phyloP scores from a whole-genome alignment of 2,113 vertebrate species.

The Solea senegalensis region DNA sequence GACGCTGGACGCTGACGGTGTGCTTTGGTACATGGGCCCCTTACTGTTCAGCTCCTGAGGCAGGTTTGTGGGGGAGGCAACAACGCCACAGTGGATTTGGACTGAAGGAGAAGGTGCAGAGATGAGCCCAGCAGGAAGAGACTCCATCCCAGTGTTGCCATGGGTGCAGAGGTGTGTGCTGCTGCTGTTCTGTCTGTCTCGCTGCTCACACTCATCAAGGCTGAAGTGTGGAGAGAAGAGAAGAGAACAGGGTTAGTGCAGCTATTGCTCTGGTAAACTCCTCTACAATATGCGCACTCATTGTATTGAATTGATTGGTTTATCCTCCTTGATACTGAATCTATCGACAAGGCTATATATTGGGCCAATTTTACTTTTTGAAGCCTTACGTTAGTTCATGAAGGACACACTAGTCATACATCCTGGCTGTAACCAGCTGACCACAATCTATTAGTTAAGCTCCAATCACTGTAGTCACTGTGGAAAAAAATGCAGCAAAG shows the following conservation, averaged over 20 bases:
- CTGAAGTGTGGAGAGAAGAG: slow-evolving; percentile 13
- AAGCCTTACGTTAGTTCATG: no score
- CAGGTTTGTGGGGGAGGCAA: not conserved
- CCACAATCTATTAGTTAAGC: no score
- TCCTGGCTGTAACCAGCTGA: no score
- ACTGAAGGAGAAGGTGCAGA: slow-evolving; percentile 5
- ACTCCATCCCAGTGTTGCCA: slow-evolving; percentile 5
- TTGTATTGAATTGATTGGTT: no score
- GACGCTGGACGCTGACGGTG: not conserved
- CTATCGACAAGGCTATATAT: no score
- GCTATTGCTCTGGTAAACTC: no score
- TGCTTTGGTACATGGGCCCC: slow-evolving; percentile 21
- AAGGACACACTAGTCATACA: no score
- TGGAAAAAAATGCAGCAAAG: not conserved
- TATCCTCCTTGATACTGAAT: no score
- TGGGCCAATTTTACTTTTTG: no score
- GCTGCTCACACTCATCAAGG: slow-evolving; percentile 32
- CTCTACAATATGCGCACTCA: no score
- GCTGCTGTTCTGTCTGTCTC: slow-evolving; percentile 22
- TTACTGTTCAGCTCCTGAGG: not conserved
- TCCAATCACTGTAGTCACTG: no score
- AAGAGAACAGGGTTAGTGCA: no score
- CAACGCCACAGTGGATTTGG: not conserved
- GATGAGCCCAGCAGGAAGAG: not conserved
- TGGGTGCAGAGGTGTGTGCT: slow-evolving; percentile 4